Evolutionary conservation across 35 echinoderm and acorn worm species (phyloP).

Genomic region (Holothuria glaberrima): DNA sequence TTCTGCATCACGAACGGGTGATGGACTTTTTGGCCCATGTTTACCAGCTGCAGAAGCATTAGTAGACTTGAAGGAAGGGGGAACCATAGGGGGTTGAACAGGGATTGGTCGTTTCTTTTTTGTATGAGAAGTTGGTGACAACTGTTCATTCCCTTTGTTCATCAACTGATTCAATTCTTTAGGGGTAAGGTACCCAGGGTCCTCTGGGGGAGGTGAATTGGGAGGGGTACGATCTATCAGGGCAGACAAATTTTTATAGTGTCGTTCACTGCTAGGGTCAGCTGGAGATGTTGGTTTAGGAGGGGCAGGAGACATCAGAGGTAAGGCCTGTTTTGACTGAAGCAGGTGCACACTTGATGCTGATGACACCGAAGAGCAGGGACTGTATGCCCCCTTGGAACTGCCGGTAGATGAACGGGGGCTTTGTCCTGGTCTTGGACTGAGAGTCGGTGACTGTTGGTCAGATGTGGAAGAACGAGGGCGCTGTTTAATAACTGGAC

Average conservation of each 20-base stretch:
- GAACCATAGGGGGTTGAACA: slow-evolving; percentile 40
- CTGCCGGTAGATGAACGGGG: slow-evolving; percentile 22
- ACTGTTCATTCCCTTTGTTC: no score
- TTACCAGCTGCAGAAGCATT: not conserved
- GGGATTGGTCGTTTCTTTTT: slow-evolving; percentile 35
- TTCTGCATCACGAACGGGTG: not conserved
- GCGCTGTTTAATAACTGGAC: not conserved
- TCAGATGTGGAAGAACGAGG: not conserved
- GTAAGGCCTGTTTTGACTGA: slow-evolving; percentile 11
- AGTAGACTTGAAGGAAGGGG: not conserved
- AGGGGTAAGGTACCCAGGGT: not conserved
- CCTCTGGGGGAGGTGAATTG: not conserved
- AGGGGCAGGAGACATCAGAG: not conserved
- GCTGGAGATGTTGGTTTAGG: not conserved
- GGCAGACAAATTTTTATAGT: not conserved
- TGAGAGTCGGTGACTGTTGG: not conserved
- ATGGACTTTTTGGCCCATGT: not conserved
- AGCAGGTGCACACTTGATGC: slow-evolving; percentile 34
- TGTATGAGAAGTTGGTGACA: not conserved
- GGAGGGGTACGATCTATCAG: not conserved
- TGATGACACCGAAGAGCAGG: slow-evolving; percentile 31
- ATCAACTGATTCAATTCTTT: not conserved
- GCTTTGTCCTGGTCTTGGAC: slow-evolving; percentile 13
- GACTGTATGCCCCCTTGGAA: not conserved
- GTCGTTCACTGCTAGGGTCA: not conserved